phyloP scores from a whole-genome alignment of 2,113 vertebrate genomes.

The Oreochromis spilurus region DNA sequence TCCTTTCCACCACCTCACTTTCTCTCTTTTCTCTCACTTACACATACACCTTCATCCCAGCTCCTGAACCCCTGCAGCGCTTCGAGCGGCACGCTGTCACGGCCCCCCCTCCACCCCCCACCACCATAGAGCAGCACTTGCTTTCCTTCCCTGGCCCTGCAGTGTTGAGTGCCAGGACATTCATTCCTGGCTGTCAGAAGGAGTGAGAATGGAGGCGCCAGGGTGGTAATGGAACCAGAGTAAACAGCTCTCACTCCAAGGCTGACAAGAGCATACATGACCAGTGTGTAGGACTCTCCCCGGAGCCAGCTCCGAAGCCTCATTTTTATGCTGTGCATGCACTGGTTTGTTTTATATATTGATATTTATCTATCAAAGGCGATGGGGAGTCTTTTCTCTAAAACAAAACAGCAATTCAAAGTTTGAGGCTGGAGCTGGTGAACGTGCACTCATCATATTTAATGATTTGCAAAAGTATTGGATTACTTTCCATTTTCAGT shows the following conservation, averaged over 20 bases:
- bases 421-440: not conserved
- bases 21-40: not conserved
- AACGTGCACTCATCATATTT: not conserved
- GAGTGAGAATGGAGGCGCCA: slow-evolving; percentile 17
- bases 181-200: slow-evolving; percentile 42
- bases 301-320: not conserved
- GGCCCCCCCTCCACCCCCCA: not conserved
- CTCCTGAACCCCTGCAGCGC: slow-evolving; percentile 11
- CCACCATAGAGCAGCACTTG: not conserved
- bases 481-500: not conserved
- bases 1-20: not conserved
- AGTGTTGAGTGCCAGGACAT: slow-evolving; percentile 11
- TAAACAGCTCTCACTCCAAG: slow-evolving; percentile 10
- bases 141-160: slow-evolving; percentile 9
- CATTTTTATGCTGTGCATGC: not conserved
- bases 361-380: not conserved
- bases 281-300: not conserved
- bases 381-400: not conserved
- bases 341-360: not conserved
- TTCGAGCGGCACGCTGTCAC: slow-evolving; percentile 25
- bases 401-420: not conserved
- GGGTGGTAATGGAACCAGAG: slow-evolving; percentile 45
- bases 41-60: slow-evolving; percentile 21
- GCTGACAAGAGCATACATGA: slow-evolving; percentile 30
- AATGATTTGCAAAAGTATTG: not conserved